A percentile compares a stretch with the other conserved stretches of the same genome.
Evolutionary conservation across 2,888 invertebrate genomes (phyloP).

Genomic region (Bursaphelenchus okinawaensis): DNA sequence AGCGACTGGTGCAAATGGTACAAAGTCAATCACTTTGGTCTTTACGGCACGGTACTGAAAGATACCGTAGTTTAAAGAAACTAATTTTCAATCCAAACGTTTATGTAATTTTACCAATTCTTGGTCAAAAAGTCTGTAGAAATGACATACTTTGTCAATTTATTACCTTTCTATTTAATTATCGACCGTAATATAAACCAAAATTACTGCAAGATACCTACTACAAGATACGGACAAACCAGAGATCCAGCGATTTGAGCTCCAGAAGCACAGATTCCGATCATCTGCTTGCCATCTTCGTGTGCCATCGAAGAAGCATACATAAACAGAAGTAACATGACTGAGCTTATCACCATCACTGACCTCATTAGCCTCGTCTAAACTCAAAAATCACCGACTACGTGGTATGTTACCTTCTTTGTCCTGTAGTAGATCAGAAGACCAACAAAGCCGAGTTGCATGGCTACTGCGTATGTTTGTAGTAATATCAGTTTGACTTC

Average conservation of each 20-base stretch:
- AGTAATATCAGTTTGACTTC: conserved; percentile 50
- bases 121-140: too few relatives aligned
- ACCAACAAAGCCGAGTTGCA: conserved; percentile 50
- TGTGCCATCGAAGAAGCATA: conserved; percentile 37
- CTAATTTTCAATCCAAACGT: conserved; percentile 8
- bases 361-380: conserved; percentile 40
- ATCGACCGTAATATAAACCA: too few relatives aligned
- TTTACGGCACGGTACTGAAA: conserved; percentile 50
- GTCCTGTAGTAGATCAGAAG: conserved; percentile 46
- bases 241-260: conserved; percentile 56
- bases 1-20: conserved; percentile 53
- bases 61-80: too few relatives aligned
- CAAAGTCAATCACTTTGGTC: conserved; percentile 51
- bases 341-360: conserved; percentile 27
- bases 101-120: too few relatives aligned
- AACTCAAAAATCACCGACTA: conserved; percentile 1
- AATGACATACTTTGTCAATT: too few relatives aligned
- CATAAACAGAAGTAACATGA: conserved; percentile 36
- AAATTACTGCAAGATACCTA: conserved; percentile 30
- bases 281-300: conserved; percentile 44
- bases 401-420: conserved; percentile 35
- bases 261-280: conserved; percentile 39
- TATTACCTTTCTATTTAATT: too few relatives aligned
- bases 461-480: conserved; percentile 45
- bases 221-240: conserved; percentile 55